Conservation (phyloP, 2,888 invertebrate genomes). For the Eucera pruinosa region DNA sequence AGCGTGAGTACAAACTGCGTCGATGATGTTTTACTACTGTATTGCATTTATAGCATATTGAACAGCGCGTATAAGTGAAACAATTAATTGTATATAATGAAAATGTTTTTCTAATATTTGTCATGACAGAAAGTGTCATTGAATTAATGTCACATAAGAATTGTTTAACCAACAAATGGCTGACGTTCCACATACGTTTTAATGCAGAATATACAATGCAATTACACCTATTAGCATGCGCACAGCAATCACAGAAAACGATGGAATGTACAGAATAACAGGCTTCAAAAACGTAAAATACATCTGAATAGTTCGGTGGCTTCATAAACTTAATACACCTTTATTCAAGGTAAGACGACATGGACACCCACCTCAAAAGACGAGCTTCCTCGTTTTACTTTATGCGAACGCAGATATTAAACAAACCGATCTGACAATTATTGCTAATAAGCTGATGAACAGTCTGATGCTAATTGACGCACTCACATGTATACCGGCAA, state of each 20-base stretch:
- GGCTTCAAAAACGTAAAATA: background rate
- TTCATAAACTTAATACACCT: background rate
- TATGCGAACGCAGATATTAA: constrained; percentile 9
- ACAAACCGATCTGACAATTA: constrained; percentile 18
- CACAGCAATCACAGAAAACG: background rate
- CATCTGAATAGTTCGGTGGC: constrained; percentile 12
- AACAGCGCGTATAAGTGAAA: background rate
- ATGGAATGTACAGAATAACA: background rate
- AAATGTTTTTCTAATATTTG: background rate
- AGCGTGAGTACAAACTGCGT: constrained; percentile 3
- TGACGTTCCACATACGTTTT: constrained; percentile 26
- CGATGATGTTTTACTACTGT: no score
- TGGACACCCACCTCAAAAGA: constrained; percentile 47
- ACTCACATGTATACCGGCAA: constrained; percentile 56
- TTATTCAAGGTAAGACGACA: constrained; percentile 5
- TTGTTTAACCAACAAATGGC: constrained; percentile 39
- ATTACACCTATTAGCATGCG: background rate
- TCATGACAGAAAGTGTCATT: background rate
- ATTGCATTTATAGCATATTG: constrained; percentile 1
- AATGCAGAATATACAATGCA: background rate
- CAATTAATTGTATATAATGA: background rate
- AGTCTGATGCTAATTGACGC: constrained; percentile 18
- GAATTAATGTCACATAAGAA: constrained; percentile 10
- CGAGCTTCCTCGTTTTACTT: constrained; percentile 17
- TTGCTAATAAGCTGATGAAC: background rate